phyloP scores from a whole-genome alignment of 2,888 invertebrate species.

The Agriopis leucophaearia region DNA sequence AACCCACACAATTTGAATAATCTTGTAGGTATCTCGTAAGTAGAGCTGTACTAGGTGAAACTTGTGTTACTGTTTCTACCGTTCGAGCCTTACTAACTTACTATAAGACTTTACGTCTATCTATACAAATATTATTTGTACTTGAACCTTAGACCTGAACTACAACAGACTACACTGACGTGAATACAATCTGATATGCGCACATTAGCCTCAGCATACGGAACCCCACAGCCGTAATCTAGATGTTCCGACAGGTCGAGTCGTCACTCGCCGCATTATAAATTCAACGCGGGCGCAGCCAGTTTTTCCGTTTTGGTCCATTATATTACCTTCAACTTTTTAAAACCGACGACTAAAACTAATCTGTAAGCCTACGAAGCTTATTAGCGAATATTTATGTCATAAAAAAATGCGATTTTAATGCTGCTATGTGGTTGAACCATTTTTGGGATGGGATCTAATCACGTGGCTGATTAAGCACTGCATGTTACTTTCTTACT shows the following conservation, averaged over 20 bases:
- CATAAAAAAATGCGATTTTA: slow-evolving; percentile 37
- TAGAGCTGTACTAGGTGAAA: too few relatives aligned
- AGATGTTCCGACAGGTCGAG: slow-evolving; percentile 59
- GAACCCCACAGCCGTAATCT: slow-evolving; percentile 58
- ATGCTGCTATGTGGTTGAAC: slow-evolving; percentile 31
- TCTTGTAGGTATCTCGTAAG: too few relatives aligned
- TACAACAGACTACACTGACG: slow-evolving; percentile 1
- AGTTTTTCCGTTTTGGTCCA: slow-evolving; percentile 61
- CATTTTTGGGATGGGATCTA: slow-evolving; percentile 38
- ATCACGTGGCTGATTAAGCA: slow-evolving; percentile 26
- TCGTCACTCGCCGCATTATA: slow-evolving; percentile 67
- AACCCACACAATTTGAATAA: too few relatives aligned
- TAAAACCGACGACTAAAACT: slow-evolving; percentile 45
- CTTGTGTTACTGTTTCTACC: too few relatives aligned
- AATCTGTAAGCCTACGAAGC: slow-evolving; percentile 45
- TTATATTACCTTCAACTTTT: slow-evolving; percentile 43
- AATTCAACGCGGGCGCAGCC: slow-evolving; percentile 62
- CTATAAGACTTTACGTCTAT: too few relatives aligned
- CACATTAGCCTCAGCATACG: slow-evolving; percentile 39
- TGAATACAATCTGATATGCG: slow-evolving; percentile 12
- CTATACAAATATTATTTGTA: background rate
- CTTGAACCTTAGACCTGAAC: background rate
- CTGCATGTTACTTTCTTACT: background rate
- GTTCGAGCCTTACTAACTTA: too few relatives aligned
- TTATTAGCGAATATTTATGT: slow-evolving; percentile 42